Percentiles rank a stretch among this genome's conserved stretches.
These are phyloP conservation scores for Pseudococcus viburni DNA, from an alignment of 2,888 invertebrate genomes.

Conservation along the genomic window DNA sequence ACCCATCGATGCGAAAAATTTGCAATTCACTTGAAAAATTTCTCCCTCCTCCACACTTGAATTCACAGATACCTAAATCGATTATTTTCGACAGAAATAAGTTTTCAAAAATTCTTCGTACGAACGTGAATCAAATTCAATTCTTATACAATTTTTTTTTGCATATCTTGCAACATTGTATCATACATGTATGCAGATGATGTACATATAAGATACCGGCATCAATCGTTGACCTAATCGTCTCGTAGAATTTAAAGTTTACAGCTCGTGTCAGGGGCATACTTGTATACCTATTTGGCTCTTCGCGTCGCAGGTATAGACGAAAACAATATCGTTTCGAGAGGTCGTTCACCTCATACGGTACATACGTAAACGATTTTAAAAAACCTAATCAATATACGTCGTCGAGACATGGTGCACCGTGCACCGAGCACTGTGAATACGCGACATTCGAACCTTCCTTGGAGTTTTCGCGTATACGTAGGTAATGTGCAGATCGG, in stretches of 20 bases:
- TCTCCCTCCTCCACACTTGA: neutral
- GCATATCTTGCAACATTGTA: neutral
- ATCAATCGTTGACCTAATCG: neutral
- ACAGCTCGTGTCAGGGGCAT: neutral
- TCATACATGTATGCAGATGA: too few relatives aligned
- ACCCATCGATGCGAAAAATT: constrained; percentile 6
- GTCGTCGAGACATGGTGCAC: neutral
- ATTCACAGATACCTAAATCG: too few relatives aligned
- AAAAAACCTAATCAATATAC: constrained; percentile 13
- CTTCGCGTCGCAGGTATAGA: neutral
- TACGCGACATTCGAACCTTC: neutral
- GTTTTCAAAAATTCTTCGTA: neutral
- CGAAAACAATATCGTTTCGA: neutral
- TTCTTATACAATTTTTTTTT: neutral
- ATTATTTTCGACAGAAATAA: too few relatives aligned
- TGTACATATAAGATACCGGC: neutral
- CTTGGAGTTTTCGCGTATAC: neutral
- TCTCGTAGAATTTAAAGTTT: neutral
- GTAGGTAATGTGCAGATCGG: neutral
- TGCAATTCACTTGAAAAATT: neutral
- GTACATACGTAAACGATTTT: neutral
- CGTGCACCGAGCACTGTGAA: neutral
- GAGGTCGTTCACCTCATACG: neutral
- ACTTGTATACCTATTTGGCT: neutral
- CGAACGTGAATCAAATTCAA: neutral